Conservation (phyloP, 2,113 vertebrate species). For the Myanophis thanlyinensis region DNA sequence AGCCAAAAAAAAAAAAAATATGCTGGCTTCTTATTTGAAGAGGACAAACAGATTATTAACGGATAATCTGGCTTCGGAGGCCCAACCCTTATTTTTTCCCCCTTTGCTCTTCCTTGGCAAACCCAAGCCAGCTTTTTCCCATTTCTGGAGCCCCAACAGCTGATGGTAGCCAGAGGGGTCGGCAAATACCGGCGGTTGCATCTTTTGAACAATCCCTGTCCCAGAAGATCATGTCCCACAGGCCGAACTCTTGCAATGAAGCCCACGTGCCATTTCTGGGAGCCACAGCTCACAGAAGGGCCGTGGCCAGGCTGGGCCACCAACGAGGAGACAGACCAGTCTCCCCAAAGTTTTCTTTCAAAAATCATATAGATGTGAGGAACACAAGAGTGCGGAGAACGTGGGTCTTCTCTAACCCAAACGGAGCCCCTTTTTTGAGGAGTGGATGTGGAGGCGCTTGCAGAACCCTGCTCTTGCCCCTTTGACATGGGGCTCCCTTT, state of each 20-base stretch:
- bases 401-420: no score
- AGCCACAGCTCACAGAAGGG: background rate
- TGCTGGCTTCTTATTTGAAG: background rate
- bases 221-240: background rate
- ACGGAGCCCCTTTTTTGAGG: no score
- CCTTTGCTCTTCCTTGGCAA: background rate
- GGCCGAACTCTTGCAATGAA: background rate
- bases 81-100: background rate
- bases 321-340: background rate
- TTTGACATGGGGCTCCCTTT: background rate
- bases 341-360: no score
- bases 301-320: background rate
- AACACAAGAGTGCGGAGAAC: no score
- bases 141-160: background rate
- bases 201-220: background rate
- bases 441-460: no score
- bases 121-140: background rate
- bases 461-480: background rate
- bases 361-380: no score
- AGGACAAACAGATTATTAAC: background rate
- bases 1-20: no score
- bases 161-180: background rate
- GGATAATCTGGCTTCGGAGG: background rate
- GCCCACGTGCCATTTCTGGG: background rate
- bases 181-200: rapidly evolving